These are phyloP conservation scores for Tolypeutes matacus DNA, from an alignment of 2,797 vertebrate genomes.

Conservation along the genomic window DNA sequence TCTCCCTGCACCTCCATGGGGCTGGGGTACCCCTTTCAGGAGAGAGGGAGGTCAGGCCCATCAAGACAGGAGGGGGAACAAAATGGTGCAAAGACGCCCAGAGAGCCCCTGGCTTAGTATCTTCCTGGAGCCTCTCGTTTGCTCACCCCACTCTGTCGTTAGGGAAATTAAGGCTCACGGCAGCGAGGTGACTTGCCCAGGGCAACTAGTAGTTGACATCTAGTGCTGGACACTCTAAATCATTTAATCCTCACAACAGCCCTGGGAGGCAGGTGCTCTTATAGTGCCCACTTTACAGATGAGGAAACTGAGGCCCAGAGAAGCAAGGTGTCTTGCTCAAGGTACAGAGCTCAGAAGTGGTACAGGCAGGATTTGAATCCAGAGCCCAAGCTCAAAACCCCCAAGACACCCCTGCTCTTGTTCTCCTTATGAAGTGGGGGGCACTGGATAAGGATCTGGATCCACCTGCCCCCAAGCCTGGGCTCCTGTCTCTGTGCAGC, in stretches of 20 bases:
- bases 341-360: not conserved
- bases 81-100: not conserved
- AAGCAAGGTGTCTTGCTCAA: not conserved
- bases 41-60: not conserved
- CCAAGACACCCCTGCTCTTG: not conserved
- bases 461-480: not conserved
- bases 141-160: not conserved
- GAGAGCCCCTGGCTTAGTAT: not conserved
- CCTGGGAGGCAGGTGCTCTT: not conserved
- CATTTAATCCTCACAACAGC: not conserved
- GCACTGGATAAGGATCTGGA: not conserved
- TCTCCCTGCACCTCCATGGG: not conserved
- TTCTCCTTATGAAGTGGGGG: accelerated
- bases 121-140: not conserved
- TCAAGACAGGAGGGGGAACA: not conserved
- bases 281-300: not conserved
- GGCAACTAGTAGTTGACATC: not conserved
- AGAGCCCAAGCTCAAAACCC: not conserved
- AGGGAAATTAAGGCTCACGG: constrained; percentile 26
- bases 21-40: not conserved
- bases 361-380: not conserved
- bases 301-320: not conserved
- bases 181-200: not conserved
- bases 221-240: not conserved
- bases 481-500: not conserved